Evolutionary conservation across 2,797 vertebrate species (phyloP).

Genomic region (Apogon talboti): DNA sequence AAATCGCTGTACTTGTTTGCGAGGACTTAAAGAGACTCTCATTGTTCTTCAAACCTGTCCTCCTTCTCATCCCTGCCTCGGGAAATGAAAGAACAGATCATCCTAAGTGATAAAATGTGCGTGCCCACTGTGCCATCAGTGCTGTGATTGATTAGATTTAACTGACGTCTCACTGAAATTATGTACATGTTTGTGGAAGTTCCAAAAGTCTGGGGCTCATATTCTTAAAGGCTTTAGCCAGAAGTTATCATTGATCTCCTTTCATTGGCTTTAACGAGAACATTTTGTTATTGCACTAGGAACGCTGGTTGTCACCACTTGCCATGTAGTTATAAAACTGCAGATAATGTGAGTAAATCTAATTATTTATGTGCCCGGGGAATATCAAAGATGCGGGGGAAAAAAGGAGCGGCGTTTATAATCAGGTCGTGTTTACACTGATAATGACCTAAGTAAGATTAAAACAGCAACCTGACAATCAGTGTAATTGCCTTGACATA

Average conservation of each 20-base stretch:
- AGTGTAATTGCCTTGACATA: slow-evolving; percentile 41
- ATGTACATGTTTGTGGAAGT: slow-evolving; percentile 17
- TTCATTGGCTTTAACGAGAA: slow-evolving; percentile 16
- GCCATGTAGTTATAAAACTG: slow-evolving; percentile 7
- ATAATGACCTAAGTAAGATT: slow-evolving; percentile 46
- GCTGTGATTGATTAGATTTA: slow-evolving; percentile 37
- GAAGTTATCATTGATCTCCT: slow-evolving; percentile 7
- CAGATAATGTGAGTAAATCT: slow-evolving; percentile 26
- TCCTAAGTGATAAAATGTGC: slow-evolving; percentile 20
- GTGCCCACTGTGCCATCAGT: slow-evolving; percentile 6
- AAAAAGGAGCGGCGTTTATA: slow-evolving; percentile 41
- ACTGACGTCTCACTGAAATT: slow-evolving; percentile 31
- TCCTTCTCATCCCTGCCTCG: slow-evolving; percentile 3
- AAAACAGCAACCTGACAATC: slow-evolving; percentile 50
- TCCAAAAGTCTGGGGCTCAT: neutral
- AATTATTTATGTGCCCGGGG: slow-evolving; percentile 33
- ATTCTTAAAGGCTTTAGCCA: neutral
- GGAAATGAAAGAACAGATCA: neutral
- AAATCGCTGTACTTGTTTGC: slow-evolving; percentile 10
- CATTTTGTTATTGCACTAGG: slow-evolving; percentile 1
- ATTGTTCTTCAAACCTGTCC: neutral
- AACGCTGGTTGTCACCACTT: slow-evolving; percentile 11
- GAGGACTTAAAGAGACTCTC: slow-evolving; percentile 4
- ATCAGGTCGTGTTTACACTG: slow-evolving; percentile 57
- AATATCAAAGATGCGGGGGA: slow-evolving; percentile 26